phyloP scores from a whole-genome alignment of 2,113 vertebrate genomes.

The Mesoclemmys tuberculata region DNA sequence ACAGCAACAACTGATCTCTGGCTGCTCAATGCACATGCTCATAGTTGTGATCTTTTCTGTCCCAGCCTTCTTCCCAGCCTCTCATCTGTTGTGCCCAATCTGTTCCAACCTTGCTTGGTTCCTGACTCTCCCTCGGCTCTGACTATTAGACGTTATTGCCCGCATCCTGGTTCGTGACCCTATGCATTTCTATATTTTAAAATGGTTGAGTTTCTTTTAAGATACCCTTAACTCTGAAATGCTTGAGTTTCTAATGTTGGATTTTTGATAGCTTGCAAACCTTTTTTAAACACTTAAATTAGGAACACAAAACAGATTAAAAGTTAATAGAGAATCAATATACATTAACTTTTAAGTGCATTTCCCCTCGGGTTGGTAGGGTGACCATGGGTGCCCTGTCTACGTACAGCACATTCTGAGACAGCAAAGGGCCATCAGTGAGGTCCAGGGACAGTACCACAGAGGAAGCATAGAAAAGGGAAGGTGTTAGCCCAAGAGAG shows the following conservation, averaged over 20 bases:
- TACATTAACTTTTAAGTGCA: background rate
- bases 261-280: background rate
- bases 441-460: background rate
- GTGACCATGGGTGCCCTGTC: background rate
- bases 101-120: too few relatives aligned
- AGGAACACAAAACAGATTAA: background rate
- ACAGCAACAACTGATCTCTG: too few relatives aligned
- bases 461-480: background rate
- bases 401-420: constrained; percentile 10
- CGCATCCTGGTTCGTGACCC: too few relatives aligned
- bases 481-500: background rate
- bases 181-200: background rate
- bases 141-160: too few relatives aligned
- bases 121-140: too few relatives aligned
- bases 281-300: background rate
- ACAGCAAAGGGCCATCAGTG: background rate
- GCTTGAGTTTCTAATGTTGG: background rate
- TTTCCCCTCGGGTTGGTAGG: background rate
- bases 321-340: background rate
- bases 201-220: background rate
- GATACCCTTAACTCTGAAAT: background rate
- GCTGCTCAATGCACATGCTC: too few relatives aligned
- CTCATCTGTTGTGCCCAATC: too few relatives aligned
- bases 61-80: too few relatives aligned
- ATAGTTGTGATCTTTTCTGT: too few relatives aligned